phyloP scores from a whole-genome alignment of 2,888 invertebrate genomes.

The Zele albiditarsus region DNA sequence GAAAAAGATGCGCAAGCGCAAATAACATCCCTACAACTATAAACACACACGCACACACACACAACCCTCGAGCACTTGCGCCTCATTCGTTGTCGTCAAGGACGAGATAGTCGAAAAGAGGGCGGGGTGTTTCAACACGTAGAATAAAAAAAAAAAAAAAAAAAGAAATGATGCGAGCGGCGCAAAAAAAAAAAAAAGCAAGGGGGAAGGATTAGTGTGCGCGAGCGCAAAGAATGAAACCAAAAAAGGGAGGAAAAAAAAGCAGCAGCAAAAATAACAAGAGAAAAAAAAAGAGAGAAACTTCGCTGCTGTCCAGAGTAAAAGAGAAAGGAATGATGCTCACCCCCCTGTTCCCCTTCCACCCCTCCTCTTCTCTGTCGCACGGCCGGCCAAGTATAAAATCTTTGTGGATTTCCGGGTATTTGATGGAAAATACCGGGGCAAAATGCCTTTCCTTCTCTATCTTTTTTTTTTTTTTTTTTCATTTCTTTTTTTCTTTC shows the following conservation, averaged over 20 bases:
- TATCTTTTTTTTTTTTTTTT: slow-evolving; percentile 17
- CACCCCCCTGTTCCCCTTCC: no score
- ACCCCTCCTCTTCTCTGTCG: background rate
- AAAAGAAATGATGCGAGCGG: background rate
- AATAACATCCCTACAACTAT: background rate
- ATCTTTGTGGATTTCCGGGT: slow-evolving; percentile 64
- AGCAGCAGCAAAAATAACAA: background rate
- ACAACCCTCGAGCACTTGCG: slow-evolving; percentile 23
- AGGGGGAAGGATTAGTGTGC: slow-evolving; percentile 41
- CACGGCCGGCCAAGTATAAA: slow-evolving; percentile 40
- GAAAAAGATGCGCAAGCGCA: slow-evolving; percentile 34
- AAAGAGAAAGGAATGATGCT: background rate
- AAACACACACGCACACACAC: background rate
- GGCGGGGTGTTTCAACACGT: slow-evolving; percentile 26
- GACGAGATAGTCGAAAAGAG: slow-evolving; percentile 48
- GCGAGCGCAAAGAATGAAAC: background rate
- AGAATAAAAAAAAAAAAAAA: background rate
- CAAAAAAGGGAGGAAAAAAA: slow-evolving; percentile 29
- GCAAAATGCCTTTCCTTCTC: slow-evolving; percentile 55
- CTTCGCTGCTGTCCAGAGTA: slow-evolving; percentile 7
- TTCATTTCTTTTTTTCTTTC: no score
- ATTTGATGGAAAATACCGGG: slow-evolving; percentile 65
- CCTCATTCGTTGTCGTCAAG: slow-evolving; percentile 45
- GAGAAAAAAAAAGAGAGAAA: slow-evolving; percentile 10
- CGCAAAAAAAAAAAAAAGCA: slow-evolving; percentile 15